A percentile compares a stretch with the other conserved stretches of the same genome.
These are phyloP conservation scores for Chinchilla lanigera DNA, from an alignment of 2,113 vertebrate species.

Conservation along the genomic window DNA sequence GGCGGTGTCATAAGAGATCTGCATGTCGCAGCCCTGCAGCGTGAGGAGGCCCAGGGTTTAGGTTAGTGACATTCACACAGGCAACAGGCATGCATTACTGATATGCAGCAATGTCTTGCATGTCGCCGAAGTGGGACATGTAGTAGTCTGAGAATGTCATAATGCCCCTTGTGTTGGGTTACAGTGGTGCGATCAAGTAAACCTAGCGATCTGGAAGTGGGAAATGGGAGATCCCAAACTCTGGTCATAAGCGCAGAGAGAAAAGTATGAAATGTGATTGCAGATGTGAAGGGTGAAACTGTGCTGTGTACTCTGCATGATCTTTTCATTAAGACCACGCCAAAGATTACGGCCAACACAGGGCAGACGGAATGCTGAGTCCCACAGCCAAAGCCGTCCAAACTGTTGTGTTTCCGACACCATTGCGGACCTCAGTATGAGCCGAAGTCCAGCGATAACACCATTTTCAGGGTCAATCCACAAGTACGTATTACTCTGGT, in stretches of 20 bases:
- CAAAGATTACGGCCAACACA: too few species aligned
- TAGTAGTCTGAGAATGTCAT: background rate
- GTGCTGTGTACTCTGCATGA: background rate
- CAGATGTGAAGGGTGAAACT: too few species aligned
- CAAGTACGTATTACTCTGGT: background rate
- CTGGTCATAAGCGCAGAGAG: background rate
- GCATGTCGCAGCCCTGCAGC: background rate
- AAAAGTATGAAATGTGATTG: rapidly evolving
- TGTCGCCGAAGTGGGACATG: too few species aligned
- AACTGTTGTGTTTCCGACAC: too few species aligned
- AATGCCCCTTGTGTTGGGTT: too few species aligned
- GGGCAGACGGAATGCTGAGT: background rate
- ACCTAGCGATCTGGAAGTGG: background rate
- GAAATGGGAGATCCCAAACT: background rate
- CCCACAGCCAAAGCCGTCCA: background rate
- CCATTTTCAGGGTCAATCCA: background rate
- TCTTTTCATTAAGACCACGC: background rate
- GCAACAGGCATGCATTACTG: background rate
- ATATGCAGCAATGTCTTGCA: rapidly evolving
- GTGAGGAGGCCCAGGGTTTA: background rate
- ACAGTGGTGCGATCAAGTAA: background rate
- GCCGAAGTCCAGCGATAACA: background rate
- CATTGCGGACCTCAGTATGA: rapidly evolving
- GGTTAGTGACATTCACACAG: rapidly evolving
- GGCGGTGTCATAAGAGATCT: background rate